Base-by-base conservation (phyloP, 2,797 vertebrate species). In the Peromyscus nudipes region DNA sequence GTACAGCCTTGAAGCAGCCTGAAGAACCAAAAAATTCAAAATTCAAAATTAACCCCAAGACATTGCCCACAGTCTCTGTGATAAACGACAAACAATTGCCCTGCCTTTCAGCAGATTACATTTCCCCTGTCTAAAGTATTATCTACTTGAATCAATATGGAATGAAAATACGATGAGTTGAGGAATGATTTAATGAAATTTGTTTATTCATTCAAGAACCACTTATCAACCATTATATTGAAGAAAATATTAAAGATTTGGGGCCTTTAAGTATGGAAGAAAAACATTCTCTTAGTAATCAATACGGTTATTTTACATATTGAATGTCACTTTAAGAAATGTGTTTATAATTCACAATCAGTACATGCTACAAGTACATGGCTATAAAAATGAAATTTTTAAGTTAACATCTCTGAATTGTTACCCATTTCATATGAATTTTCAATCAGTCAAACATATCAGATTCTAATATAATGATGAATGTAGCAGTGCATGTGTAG, bases 11-110 rank as follows among this genome's bases (percentile, higher is more conserved):
- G 31, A 95, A 62, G 19, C 9, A 67, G 85, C 75, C 89, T 71
- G 71, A 93, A 29, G 88, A 31, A 94, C 31, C 82, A 76, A 43
- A 52, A 55, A 90, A 52, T 82, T 92, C 43, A 93, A 76, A 90
- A 92, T 95, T 91, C 76, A 97, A 67, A 87, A 85, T 92, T 92
- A 91, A 85, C 11, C 31, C 88, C 23, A 69, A 71, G 55, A 93
- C 31, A 31, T 57, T 83, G 46, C 73, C 46, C 55, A 7, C 23
- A 57, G 25, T 13, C 49, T 91, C 17, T 46, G 8, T 52, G 40
- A 31, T 88, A 87, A 91, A 8, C 76, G 7, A n/a, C 62, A 92
- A 88, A 31, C 2, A n/a, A 34, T 40, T 85, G 52, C 83, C 95
- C 29, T 67, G 17, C 13, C 34, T 94, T 10, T 87, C 34, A 83